These are phyloP conservation scores for Oreochromis tanganicae DNA, from an alignment of 2,113 vertebrate genomes.

Conservation along the genomic window DNA sequence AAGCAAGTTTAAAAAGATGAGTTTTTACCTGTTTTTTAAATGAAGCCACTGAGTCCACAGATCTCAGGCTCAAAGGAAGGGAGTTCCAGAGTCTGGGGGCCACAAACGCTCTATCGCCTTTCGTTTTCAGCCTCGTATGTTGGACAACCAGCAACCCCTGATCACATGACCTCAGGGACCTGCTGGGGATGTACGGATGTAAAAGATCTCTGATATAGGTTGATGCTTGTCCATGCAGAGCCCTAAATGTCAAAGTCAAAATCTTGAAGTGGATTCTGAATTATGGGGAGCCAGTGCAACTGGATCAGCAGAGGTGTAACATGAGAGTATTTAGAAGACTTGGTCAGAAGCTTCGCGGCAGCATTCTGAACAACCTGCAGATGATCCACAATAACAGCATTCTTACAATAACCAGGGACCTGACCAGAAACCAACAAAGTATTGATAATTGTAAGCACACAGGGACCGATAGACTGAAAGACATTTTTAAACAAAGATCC, in stretches of 20 bases:
- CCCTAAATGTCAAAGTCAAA: background rate
- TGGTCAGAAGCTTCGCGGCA: background rate
- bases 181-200: accelerated
- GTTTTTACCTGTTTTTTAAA: background rate
- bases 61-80: background rate
- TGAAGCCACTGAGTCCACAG: background rate
- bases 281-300: accelerated
- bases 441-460: background rate
- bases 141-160: background rate
- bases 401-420: background rate
- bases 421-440: background rate
- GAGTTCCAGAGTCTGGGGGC: background rate
- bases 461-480: background rate
- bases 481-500: background rate
- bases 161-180: background rate
- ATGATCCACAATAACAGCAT: background rate
- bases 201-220: background rate
- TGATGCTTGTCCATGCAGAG: background rate
- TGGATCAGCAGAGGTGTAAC: background rate
- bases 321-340: background rate
- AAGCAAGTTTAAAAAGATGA: background rate
- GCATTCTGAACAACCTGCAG: background rate
- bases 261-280: no score
- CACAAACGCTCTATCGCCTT: background rate
- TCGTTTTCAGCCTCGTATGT: background rate